Evolutionary conservation across 1,140 invertebrate genomes (phyloP).

Genomic region (Gryon sp.): DNA sequence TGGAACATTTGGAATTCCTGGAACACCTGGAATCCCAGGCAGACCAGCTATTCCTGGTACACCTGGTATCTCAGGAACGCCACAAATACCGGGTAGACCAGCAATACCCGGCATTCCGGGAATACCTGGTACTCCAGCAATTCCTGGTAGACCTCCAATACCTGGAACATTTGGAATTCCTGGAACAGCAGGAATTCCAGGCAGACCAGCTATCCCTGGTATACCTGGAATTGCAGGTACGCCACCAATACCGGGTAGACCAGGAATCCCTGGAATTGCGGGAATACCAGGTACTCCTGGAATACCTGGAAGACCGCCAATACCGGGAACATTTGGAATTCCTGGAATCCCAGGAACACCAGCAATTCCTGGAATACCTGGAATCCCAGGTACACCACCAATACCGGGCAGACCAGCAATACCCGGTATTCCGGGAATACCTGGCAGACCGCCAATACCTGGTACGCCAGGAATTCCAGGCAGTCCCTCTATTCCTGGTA

Average conservation of each 20-base stretch:
- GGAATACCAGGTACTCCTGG: constrained; percentile 55
- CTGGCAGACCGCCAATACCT: neutral
- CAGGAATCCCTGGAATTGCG: constrained; percentile 43
- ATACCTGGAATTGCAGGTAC: constrained; percentile 3
- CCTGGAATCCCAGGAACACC: constrained; percentile 45
- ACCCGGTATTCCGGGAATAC: no score
- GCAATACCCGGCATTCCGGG: neutral
- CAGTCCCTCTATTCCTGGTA: constrained; percentile 55
- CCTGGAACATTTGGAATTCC: constrained; percentile 58
- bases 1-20: constrained; percentile 57
- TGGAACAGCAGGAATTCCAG: constrained; percentile 18
- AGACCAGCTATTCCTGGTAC: no score
- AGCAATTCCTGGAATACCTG: constrained; percentile 71
- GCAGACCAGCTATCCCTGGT: constrained; percentile 77
- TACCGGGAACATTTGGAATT: constrained; percentile 50
- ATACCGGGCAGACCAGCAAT: no score
- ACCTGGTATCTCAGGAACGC: neutral
- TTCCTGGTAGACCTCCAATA: constrained; percentile 3
- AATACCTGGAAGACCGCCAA: constrained; percentile 47
- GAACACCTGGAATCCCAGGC: constrained; percentile 41
- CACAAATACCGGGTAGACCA: neutral
- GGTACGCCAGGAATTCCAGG: constrained; percentile 3
- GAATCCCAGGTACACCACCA: neutral
- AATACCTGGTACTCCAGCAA: constrained; percentile 6
- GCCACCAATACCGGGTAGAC: constrained; percentile 68